These are phyloP conservation scores for Lipotes vexillifer DNA, from an alignment of 2,113 vertebrate genomes.

Conservation along the genomic window DNA sequence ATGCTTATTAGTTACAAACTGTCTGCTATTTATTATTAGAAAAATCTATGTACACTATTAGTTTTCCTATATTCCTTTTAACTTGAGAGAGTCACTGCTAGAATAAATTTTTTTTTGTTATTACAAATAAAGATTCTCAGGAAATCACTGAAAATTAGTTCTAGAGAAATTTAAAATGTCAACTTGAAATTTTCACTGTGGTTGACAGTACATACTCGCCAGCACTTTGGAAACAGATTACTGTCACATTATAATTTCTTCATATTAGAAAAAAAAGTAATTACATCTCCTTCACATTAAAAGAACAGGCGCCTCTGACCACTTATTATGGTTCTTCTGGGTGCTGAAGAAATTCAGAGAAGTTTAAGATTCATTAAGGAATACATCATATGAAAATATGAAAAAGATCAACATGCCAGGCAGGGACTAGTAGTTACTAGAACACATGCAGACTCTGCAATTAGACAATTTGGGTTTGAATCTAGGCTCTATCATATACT, in stretches of 20 bases:
- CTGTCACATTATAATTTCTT: background rate
- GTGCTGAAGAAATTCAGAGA: background rate
- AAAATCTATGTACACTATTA: background rate
- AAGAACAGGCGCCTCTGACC: background rate
- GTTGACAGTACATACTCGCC: background rate
- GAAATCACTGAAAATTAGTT: background rate
- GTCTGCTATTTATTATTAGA: background rate
- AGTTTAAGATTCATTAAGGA: background rate
- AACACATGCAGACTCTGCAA: background rate
- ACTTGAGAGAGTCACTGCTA: background rate
- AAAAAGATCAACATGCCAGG: background rate
- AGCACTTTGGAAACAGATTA: background rate
- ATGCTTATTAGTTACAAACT: background rate
- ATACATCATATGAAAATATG: background rate
- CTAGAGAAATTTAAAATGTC: background rate
- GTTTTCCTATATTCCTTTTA: background rate
- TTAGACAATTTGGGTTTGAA: background rate
- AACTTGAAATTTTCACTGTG: background rate
- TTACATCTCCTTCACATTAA: background rate
- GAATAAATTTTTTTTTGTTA: background rate
- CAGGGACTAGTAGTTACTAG: background rate
- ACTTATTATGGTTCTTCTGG: background rate
- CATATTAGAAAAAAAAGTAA: background rate
- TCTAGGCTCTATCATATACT: background rate
- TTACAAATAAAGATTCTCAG: background rate